Percentiles rank a stretch among this genome's conserved stretches.
Conservation (phyloP, 2,888 invertebrate genomes). For the Diloba caeruleocephala region DNA sequence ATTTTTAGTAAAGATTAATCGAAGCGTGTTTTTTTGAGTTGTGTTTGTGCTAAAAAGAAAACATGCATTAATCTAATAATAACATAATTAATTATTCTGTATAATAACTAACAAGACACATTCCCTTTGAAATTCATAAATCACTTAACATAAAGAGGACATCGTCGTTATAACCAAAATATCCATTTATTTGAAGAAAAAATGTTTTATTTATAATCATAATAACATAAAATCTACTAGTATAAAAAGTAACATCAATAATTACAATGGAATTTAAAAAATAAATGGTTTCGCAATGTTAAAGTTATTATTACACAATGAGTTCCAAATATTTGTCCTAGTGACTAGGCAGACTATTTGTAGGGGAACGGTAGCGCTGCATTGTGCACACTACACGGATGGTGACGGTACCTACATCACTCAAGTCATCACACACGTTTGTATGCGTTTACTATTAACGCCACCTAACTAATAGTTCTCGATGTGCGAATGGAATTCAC, state of each 20-base stretch:
- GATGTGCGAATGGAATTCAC: neutral
- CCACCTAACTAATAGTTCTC: constrained; percentile 9
- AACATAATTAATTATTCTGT: constrained; percentile 6
- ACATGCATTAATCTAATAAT: neutral
- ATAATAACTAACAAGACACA: neutral
- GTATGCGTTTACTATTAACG: constrained; percentile 20
- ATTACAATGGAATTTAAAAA: too few species aligned
- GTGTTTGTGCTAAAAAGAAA: too few species aligned
- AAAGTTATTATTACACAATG: constrained; percentile 16
- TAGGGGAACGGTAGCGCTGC: constrained; percentile 5
- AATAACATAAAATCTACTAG: too few species aligned
- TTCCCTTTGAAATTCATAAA: constrained; percentile 13
- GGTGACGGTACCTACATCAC: neutral
- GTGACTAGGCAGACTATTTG: constrained; percentile 7
- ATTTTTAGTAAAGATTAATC: neutral
- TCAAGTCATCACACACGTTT: neutral
- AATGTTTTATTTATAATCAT: constrained; percentile 7
- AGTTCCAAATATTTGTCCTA: constrained; percentile 5
- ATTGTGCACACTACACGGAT: constrained; percentile 13
- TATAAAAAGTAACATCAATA: too few species aligned
- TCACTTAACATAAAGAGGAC: constrained; percentile 9
- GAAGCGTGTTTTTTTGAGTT: too few species aligned
- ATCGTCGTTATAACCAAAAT: constrained; percentile 5
- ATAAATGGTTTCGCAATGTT: too few species aligned
- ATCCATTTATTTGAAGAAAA: neutral